phyloP scores from a whole-genome alignment of 1,140 invertebrate species.

The Oscheius sp. region DNA sequence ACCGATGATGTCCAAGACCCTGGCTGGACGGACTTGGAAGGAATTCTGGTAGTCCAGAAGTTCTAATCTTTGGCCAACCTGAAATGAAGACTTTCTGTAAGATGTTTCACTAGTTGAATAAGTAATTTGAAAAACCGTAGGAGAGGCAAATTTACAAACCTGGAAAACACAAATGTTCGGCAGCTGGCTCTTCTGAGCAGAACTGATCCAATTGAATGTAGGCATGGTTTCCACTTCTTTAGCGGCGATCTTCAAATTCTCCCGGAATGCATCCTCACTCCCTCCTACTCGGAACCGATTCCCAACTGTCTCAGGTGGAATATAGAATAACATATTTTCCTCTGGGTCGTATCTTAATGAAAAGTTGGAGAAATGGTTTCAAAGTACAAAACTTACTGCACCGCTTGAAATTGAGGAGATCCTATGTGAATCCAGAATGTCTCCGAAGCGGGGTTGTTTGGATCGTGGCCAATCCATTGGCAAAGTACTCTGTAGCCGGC shows the following conservation, averaged over 20 bases:
- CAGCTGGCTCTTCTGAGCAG: constrained; percentile 1
- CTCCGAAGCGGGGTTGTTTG: constrained; percentile 11
- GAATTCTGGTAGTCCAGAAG: constrained; percentile 39
- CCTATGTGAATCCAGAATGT: constrained; percentile 46
- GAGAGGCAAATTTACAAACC: no score
- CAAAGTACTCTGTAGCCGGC: constrained; percentile 32
- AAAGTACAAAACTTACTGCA: no score
- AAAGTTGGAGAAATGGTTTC: no score
- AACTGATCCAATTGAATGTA: constrained; percentile 24
- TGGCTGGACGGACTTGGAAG: constrained; percentile 39
- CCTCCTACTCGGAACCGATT: neutral
- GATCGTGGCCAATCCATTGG: constrained; percentile 27
- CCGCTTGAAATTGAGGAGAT: constrained; percentile 30
- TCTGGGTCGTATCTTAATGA: no score
- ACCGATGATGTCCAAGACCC: constrained; percentile 27
- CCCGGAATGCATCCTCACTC: neutral
- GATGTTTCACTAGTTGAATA: no score
- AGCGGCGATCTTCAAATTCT: constrained; percentile 20
- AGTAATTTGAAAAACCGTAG: neutral
- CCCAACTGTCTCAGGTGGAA: neutral
- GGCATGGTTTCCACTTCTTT: constrained; percentile 18
- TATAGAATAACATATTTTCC: no score
- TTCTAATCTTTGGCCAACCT: constrained; percentile 45
- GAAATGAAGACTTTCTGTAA: constrained; percentile 5
- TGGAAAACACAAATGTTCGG: constrained; percentile 1